Conservation (phyloP, 2,113 vertebrate genomes). For the Carassius carassius region DNA sequence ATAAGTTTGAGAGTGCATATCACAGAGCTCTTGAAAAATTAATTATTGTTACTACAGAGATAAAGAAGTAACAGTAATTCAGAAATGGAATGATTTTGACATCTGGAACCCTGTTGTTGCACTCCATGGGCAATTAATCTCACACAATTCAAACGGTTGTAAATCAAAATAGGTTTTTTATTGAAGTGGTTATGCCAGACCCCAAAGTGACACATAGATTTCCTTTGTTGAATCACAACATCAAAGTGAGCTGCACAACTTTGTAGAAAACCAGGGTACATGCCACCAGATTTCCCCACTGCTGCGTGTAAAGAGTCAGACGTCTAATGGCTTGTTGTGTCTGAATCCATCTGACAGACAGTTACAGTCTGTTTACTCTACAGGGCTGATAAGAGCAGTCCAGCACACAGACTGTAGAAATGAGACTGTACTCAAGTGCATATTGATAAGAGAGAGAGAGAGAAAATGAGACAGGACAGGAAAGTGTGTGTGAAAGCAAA, state of each 20-base stretch:
- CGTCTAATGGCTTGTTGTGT: constrained; percentile 33
- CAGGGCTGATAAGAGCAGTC: constrained; percentile 35
- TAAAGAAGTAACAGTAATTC: background rate
- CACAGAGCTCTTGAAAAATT: background rate
- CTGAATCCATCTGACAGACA: constrained; percentile 28
- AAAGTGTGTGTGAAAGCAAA: background rate
- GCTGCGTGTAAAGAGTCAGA: constrained; percentile 27
- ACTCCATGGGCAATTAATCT: background rate
- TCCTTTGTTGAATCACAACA: constrained; percentile 6
- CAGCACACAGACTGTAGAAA: constrained; percentile 6
- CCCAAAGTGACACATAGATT: background rate
- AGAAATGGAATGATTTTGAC: background rate
- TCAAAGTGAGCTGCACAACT: background rate
- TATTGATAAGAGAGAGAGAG: no score
- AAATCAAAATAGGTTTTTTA: background rate
- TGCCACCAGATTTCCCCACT: background rate
- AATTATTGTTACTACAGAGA: background rate
- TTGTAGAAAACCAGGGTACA: background rate
- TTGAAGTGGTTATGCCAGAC: constrained; percentile 6
- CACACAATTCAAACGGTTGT: background rate
- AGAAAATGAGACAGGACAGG: no score
- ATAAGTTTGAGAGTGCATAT: background rate
- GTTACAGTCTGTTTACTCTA: constrained; percentile 48
- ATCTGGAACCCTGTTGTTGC: background rate
- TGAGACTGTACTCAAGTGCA: background rate